These are phyloP conservation scores for Mesoclemmys tuberculata DNA, from an alignment of 2,113 vertebrate species.

Conservation along the genomic window DNA sequence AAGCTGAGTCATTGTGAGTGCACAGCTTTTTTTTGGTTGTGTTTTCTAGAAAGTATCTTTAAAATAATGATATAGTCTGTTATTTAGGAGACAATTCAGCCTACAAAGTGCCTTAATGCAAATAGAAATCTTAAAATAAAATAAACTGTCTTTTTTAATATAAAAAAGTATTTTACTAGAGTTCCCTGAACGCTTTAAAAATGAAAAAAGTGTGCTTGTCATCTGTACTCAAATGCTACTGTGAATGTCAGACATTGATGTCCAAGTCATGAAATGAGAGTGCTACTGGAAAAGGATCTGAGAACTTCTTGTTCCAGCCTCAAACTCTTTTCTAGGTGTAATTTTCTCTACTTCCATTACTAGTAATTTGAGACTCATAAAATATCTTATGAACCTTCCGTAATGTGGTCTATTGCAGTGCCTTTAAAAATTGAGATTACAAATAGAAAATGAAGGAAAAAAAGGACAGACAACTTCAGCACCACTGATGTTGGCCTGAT, in stretches of 20 bases:
- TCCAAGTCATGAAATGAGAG: slow-evolving; percentile 43
- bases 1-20: slow-evolving; percentile 43
- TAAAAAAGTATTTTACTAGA: background rate
- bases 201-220: background rate
- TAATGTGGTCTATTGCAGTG: slow-evolving; percentile 25
- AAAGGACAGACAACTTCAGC: slow-evolving; percentile 21
- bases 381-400: slow-evolving; percentile 27
- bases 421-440: slow-evolving; percentile 58
- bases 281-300: slow-evolving; percentile 6
- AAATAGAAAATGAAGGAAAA: slow-evolving; percentile 33
- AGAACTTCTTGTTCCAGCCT: slow-evolving; percentile 23
- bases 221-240: slow-evolving; percentile 11
- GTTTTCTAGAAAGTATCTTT: slow-evolving; percentile 36
- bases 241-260: slow-evolving; percentile 41
- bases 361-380: slow-evolving; percentile 39
- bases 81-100: background rate
- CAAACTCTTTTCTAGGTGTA: slow-evolving; percentile 32
- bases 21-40: slow-evolving; percentile 25
- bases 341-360: slow-evolving; percentile 62
- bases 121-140: background rate
- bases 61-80: background rate
- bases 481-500: background rate
- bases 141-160: background rate
- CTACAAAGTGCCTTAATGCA: slow-evolving; percentile 4
- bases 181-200: background rate